Evolutionary conservation across 2,888 invertebrate genomes (phyloP).

Genomic region (Himalopsyche tibetana): DNA sequence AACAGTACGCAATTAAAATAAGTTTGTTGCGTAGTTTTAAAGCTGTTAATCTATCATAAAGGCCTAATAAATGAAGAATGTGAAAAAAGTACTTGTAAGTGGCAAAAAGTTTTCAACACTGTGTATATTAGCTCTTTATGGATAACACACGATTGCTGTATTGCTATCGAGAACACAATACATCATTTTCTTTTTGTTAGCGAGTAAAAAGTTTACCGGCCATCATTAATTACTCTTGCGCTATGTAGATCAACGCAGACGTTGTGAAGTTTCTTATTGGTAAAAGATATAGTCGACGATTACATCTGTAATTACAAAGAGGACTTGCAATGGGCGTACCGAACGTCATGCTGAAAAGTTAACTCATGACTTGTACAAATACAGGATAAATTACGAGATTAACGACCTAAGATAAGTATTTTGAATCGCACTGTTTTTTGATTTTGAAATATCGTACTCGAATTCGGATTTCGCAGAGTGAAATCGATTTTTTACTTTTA

Average conservation of each 20-base stretch:
- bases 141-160: slow-evolving; percentile 15
- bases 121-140: slow-evolving; percentile 21
- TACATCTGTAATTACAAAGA: slow-evolving; percentile 65
- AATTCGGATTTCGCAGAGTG: too few species aligned
- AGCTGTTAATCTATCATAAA: too few species aligned
- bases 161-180: slow-evolving; percentile 15
- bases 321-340: slow-evolving; percentile 61
- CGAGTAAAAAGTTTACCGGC: slow-evolving; percentile 38
- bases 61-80: too few species aligned
- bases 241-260: slow-evolving; percentile 42
- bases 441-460: too few species aligned
- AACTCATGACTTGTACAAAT: slow-evolving; percentile 57
- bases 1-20: too few species aligned
- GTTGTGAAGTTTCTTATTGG: slow-evolving; percentile 35
- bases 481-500: too few species aligned
- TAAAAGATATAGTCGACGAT: slow-evolving; percentile 56
- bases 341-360: slow-evolving; percentile 64
- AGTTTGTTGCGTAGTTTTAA: too few species aligned
- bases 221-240: slow-evolving; percentile 44
- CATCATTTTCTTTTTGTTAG: slow-evolving; percentile 42
- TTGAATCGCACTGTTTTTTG: slow-evolving; percentile 1
- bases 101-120: slow-evolving; percentile 7
- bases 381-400: slow-evolving; percentile 44
- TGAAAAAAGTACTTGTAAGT: neutral
- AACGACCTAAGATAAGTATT: slow-evolving; percentile 27